Percentiles rank a stretch among this genome's conserved stretches.
These are phyloP conservation scores for Dendrocincla tyrannina DNA, from an alignment of 2,797 vertebrate genomes.

Conservation along the genomic window DNA sequence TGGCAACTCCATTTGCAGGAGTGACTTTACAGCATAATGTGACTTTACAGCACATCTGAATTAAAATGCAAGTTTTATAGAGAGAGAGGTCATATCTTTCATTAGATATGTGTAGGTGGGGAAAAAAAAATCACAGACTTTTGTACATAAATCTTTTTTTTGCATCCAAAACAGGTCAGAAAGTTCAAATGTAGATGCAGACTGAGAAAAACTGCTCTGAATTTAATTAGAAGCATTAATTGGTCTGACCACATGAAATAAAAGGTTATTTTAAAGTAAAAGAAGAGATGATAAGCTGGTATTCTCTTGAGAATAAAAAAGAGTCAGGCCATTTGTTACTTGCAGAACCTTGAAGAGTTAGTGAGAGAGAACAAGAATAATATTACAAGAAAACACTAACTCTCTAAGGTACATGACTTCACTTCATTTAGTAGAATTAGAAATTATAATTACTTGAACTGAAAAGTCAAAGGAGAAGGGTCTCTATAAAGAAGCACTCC, in stretches of 20 bases:
- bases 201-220: not conserved
- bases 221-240: conserved; percentile 11
- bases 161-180: not conserved
- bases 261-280: not conserved
- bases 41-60: not conserved
- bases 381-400: not conserved
- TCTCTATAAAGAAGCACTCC: not conserved
- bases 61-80: not conserved
- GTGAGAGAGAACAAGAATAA: not conserved
- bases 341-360: not conserved
- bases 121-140: not conserved
- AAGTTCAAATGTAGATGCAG: not conserved
- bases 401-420: not conserved
- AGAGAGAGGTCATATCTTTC: not conserved
- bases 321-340: not conserved
- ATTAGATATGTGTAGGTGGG: not conserved
- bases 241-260: not conserved
- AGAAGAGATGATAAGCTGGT: not conserved
- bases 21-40: not conserved
- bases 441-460: not conserved
- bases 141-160: not conserved
- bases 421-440: not conserved
- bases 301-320: not conserved
- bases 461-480: not conserved
- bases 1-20: not conserved